Base-by-base conservation (phyloP, 2,888 invertebrate species). In the Erpobdella octoculata region DNA sequence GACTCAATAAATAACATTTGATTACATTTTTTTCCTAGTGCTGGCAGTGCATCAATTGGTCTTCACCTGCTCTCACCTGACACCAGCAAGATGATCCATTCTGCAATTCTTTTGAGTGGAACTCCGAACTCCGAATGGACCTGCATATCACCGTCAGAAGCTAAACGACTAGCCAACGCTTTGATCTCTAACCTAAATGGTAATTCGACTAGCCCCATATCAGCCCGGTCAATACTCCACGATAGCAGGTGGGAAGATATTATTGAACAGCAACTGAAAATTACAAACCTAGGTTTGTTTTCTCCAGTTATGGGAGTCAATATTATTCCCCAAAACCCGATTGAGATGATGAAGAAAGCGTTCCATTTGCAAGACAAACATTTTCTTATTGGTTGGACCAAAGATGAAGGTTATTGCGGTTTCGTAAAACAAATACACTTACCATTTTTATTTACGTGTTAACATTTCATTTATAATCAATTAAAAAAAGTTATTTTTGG, bases 321-420 rank as follows among this genome's bases (percentile, higher is more conserved):
- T 71, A 92, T 93, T 83, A 85, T 94, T 75, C 89, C 91, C 0
- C 89, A 91, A 79, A 89, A 91, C 83, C 93, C 93, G 0, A 87
- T 90, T 81, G 90, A 91, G 71, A 87, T 93, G 86, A 86, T 94
- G 80, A 87, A 88, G 75, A 90, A 91, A 78, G 91, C 91, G 6
- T 89, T 90, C 83, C 69, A 69, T 46, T 91, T 92, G 79, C 89
- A 90, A 80, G 90, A 92, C 79, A 90, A 90, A 75, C 92, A 93
- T 83, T 89, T 96, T 73, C 87, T 97, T 79, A 88, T 95, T 77
- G 96, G 96, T 73, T 92, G 92, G 84, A 95, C 94, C 83, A 89
- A 90, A 82, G 93, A 96, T 82, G 96, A 96, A 88, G 93, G 95
- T 74, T 92, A 53, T 12, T 53, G 28, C 21, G 9, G 2, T 53